These are phyloP conservation scores for Dioctria rufipes DNA, from an alignment of 2,888 invertebrate genomes.

Conservation along the genomic window DNA sequence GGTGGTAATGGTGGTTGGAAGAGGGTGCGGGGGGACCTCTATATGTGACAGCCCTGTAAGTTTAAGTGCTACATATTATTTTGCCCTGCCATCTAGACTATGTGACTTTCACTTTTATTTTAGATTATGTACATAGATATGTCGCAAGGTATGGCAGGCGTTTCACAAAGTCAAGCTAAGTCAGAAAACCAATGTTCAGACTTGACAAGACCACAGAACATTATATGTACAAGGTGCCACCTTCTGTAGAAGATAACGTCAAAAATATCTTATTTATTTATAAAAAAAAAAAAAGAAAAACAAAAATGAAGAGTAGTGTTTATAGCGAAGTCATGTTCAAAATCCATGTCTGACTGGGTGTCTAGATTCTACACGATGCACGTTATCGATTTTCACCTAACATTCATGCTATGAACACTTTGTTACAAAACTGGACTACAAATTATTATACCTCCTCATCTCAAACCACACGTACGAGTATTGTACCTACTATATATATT, in stretches of 20 bases:
- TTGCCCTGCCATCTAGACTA: slow-evolving; percentile 16
- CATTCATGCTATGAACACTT: slow-evolving; percentile 1
- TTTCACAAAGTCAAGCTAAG: not conserved
- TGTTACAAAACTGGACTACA: slow-evolving; percentile 13
- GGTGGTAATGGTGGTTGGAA: no score
- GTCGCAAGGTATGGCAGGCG: no score
- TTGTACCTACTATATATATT: not conserved
- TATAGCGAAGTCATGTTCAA: not conserved
- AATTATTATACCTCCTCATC: slow-evolving; percentile 19
- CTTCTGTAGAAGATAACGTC: slow-evolving; percentile 28
- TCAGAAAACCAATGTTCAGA: slow-evolving; percentile 1
- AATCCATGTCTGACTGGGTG: not conserved
- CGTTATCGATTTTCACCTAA: slow-evolving; percentile 38
- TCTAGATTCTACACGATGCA: not conserved
- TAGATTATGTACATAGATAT: not conserved
- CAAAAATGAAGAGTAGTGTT: not conserved
- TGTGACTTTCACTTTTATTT: slow-evolving; percentile 45
- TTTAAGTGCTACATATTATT: not conserved
- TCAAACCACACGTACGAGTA: not conserved
- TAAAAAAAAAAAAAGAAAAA: not conserved
- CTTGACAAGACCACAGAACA: not conserved
- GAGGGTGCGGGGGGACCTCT: not conserved
- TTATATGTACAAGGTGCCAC: not conserved
- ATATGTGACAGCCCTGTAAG: not conserved
- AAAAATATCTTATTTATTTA: slow-evolving; percentile 41